Percentiles rank a stretch among this genome's conserved stretches.
phyloP scores from a whole-genome alignment of 2,888 invertebrate species.

The Cinara cedri region DNA sequence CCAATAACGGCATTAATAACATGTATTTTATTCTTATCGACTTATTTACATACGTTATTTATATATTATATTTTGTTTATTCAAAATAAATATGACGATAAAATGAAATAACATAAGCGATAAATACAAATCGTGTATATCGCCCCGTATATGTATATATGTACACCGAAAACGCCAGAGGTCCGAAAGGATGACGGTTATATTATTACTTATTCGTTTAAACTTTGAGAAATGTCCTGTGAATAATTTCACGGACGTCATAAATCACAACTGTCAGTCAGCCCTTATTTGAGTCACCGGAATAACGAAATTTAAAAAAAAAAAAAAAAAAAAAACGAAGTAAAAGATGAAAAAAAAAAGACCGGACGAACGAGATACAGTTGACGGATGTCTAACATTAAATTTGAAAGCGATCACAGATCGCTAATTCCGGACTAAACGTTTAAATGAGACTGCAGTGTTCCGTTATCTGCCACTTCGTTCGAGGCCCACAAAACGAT shows the following conservation, averaged over 20 bases:
- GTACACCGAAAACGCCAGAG: not conserved
- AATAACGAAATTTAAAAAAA: constrained; percentile 24
- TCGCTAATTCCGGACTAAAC: constrained; percentile 47
- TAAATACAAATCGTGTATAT: too few relatives aligned
- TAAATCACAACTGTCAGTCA: constrained; percentile 43
- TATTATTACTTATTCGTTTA: constrained; percentile 12
- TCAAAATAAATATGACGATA: too few relatives aligned
- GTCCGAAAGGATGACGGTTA: not conserved
- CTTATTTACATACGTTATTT: too few relatives aligned
- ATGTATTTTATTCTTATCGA: too few relatives aligned
- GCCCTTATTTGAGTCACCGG: constrained; percentile 45
- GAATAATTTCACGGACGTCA: constrained; percentile 34
- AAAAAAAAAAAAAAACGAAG: not conserved
- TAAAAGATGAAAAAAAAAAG: not conserved
- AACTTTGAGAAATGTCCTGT: constrained; percentile 32
- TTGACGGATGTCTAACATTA: constrained; percentile 45
- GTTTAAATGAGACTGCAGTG: constrained; percentile 27
- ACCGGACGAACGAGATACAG: constrained; percentile 31
- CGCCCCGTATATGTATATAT: too few relatives aligned
- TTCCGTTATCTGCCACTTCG: constrained; percentile 25
- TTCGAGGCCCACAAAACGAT: constrained; percentile 18
- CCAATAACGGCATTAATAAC: too few relatives aligned
- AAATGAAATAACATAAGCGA: too few relatives aligned
- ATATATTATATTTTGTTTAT: too few relatives aligned
- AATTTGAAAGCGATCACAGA: constrained; percentile 50